Evolutionary conservation across 1,140 invertebrate species (phyloP).

Genomic region (Drosophila micromelanica): DNA sequence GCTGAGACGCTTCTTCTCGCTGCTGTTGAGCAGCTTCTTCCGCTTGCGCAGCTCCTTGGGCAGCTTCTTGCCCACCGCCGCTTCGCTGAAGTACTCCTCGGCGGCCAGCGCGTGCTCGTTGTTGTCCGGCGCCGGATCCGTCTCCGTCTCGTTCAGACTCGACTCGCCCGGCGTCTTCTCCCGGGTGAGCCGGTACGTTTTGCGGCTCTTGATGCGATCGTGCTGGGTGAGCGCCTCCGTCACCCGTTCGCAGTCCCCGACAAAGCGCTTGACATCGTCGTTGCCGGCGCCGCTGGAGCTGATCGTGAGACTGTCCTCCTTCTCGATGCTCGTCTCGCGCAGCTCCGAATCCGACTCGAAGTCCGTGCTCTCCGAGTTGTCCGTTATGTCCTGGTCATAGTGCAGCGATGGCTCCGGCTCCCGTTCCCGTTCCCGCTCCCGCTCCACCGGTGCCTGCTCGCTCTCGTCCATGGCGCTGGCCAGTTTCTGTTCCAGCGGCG

Average conservation of each 20-base stretch:
- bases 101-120: conserved; percentile 86
- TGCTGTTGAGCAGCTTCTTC: conserved; percentile 57
- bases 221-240: conserved; percentile 72
- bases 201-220: conserved; percentile 79
- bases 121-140: conserved; percentile 80
- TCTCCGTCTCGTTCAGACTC: conserved; percentile 63
- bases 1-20: conserved; percentile 78
- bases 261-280: conserved; percentile 79
- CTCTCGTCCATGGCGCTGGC: conserved; percentile 70
- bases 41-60: conserved; percentile 56
- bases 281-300: conserved; percentile 52
- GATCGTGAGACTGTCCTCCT: conserved; percentile 78
- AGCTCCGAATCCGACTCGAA: conserved; percentile 81
- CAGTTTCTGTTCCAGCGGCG: conserved; percentile 63
- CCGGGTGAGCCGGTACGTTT: conserved; percentile 73
- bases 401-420: conserved; percentile 51
- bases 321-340: conserved; percentile 77
- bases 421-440: background rate
- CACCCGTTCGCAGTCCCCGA: conserved; percentile 76
- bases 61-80: conserved; percentile 46
- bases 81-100: conserved; percentile 87
- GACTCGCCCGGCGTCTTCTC: conserved; percentile 75
- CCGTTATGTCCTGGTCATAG: conserved; percentile 72
- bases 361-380: conserved; percentile 78
- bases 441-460: conserved; percentile 18